Conservation (phyloP, 2,113 vertebrate species). For the Acrocephalus arundinaceus region DNA sequence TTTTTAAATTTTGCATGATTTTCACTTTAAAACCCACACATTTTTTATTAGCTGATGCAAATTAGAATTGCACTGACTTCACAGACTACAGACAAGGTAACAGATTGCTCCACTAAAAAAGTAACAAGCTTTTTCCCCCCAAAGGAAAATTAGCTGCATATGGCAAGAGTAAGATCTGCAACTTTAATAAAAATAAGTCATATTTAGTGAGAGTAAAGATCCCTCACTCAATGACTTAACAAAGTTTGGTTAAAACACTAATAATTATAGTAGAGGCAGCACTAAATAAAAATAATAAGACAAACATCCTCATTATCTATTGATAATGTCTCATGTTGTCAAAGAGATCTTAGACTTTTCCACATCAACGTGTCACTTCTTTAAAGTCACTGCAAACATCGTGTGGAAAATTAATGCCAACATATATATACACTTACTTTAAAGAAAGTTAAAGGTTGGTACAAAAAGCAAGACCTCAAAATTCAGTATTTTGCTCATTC, state of each 20-base stretch:
- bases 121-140: slow-evolving; percentile 64
- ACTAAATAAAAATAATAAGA: not conserved
- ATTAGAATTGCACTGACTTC: slow-evolving; percentile 67
- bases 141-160: slow-evolving; percentile 71
- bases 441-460: not conserved
- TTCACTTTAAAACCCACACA: slow-evolving; percentile 67
- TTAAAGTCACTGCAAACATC: not conserved
- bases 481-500: not conserved
- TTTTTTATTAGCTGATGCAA: slow-evolving; percentile 71
- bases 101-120: slow-evolving; percentile 71
- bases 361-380: not conserved
- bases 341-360: slow-evolving; percentile 29
- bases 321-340: not conserved
- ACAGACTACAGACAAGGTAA: slow-evolving; percentile 70
- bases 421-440: not conserved
- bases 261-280: slow-evolving; percentile 33
- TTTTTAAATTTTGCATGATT: slow-evolving; percentile 48
- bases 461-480: not conserved
- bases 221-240: slow-evolving; percentile 31
- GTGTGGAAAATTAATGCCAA: not conserved
- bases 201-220: slow-evolving; percentile 46
- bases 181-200: slow-evolving; percentile 59
- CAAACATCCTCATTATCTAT: slow-evolving; percentile 37
- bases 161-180: slow-evolving; percentile 64
- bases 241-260: slow-evolving; percentile 47